phyloP scores from a whole-genome alignment of 2,797 vertebrate genomes.

The Melanotaenia pygmaea region DNA sequence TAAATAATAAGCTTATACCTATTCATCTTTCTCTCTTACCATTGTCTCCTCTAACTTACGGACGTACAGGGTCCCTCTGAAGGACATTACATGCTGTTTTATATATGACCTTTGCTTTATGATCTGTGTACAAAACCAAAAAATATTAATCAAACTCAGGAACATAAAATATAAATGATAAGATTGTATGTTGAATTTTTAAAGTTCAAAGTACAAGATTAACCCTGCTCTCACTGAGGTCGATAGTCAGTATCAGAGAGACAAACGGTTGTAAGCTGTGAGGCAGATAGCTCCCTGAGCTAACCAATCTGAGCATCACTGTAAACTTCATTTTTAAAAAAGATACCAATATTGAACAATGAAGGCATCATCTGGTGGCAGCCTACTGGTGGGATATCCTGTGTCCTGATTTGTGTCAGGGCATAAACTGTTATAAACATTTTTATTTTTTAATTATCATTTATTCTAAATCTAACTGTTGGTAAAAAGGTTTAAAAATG shows the following conservation, averaged over 20 bases:
- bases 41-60: conserved; percentile 21
- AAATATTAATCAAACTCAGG: conserved; percentile 43
- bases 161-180: conserved; percentile 55
- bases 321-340: conserved; percentile 47
- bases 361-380: conserved; percentile 34
- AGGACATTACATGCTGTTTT: conserved; percentile 32
- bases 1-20: conserved; percentile 59
- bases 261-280: conserved; percentile 48
- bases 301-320: conserved; percentile 27
- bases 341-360: conserved; percentile 42
- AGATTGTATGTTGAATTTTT: conserved; percentile 59
- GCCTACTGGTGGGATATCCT: conserved; percentile 34
- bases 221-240: conserved; percentile 24
- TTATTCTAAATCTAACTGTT: neutral
- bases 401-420: conserved; percentile 15
- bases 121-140: conserved; percentile 17
- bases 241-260: conserved; percentile 49
- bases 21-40: conserved; percentile 50
- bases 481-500: neutral
- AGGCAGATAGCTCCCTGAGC: conserved; percentile 38
- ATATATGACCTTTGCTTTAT: conserved; percentile 44
- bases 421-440: neutral
- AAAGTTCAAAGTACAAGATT: conserved; percentile 55
- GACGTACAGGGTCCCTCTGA: neutral
- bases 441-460: neutral